Evolutionary conservation across 2,113 vertebrate species (phyloP), one percentile per base, ranked within the genome.

Genomic region (Takifugu flavidus): DNA sequence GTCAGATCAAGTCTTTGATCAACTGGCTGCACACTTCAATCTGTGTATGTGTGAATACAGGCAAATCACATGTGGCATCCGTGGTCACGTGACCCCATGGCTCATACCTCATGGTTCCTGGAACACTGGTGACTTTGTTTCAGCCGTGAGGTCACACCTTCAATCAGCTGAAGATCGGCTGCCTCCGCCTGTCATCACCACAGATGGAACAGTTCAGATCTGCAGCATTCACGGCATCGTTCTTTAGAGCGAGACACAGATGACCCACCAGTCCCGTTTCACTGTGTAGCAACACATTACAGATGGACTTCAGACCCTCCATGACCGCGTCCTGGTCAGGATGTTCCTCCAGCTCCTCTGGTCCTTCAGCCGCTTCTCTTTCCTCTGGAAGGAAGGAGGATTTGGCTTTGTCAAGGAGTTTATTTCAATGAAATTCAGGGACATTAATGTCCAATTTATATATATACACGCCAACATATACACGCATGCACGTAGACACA

Each of bases 251-350:
- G 1, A 27, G 25, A 43, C 5, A 15, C 25, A 39, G 49, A 31
- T 43, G 2, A 49, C 80, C 65, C 53, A 86, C 81, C 84, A 95
- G 94, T 0, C 92, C 95, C 7, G 26, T 54, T 0, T 83, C 39
- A 42, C 91, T 95, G 91, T 94, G 95, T 52, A 98, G 90, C 67
- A 98, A 88, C 0, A 97, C 85, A 80, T 98, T 98, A 84, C 94
- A 97, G 54, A 98, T 88, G 63, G 94, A 94, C 77, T 98, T 98
- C 25, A 98, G 92, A 2, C 95, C 88, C 65, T 98, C 96, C 20
- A 94, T 89, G 1, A 94, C 91, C 0, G 93, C 91, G 1, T 94
- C 95, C 88, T 89, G 76, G 80, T 96, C 94, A 0, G 88, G 78
- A 25, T 90, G 80, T 59, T 92, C 64, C 42, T 75, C 63, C 44